These are phyloP conservation scores for Anguilla japonica DNA, from an alignment of 2,113 vertebrate species.

Conservation along the genomic window DNA sequence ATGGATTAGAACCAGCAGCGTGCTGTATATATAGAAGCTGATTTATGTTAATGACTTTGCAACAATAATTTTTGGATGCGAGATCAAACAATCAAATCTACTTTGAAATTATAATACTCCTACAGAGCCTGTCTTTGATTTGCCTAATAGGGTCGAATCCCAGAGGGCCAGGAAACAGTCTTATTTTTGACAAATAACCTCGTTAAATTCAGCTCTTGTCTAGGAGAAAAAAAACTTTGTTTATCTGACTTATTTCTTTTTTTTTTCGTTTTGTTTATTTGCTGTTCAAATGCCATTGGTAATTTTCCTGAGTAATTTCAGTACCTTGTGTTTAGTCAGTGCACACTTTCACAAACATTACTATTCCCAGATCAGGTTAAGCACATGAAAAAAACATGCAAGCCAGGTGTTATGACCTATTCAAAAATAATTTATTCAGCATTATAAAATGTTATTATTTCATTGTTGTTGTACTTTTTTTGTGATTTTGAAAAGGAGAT, in stretches of 20 bases:
- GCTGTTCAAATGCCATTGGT: not conserved
- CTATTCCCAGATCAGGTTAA: not conserved
- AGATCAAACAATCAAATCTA: constrained; percentile 9
- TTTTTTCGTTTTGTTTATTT: not conserved
- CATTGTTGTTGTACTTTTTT: not conserved
- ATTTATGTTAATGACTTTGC: not conserved
- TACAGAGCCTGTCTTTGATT: constrained; percentile 9
- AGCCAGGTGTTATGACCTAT: not conserved
- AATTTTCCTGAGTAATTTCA: not conserved
- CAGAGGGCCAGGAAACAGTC: not conserved
- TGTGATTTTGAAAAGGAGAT: not conserved
- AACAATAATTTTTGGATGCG: not conserved
- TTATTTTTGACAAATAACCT: constrained; percentile 11
- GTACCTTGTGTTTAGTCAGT: not conserved
- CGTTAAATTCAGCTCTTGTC: constrained; percentile 9
- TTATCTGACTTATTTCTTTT: not conserved
- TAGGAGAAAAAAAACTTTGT: not conserved
- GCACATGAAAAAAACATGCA: not conserved
- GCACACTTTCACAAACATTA: not conserved
- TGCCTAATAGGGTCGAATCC: constrained; percentile 1
- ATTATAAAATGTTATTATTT: too few relatives aligned
- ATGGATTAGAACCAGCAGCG: constrained; percentile 1
- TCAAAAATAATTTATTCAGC: too few relatives aligned
- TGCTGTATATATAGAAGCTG: not conserved
- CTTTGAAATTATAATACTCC: constrained; percentile 7